Evolutionary conservation across 2,888 invertebrate genomes (phyloP).

Genomic region (Hymenopus coronatus): DNA sequence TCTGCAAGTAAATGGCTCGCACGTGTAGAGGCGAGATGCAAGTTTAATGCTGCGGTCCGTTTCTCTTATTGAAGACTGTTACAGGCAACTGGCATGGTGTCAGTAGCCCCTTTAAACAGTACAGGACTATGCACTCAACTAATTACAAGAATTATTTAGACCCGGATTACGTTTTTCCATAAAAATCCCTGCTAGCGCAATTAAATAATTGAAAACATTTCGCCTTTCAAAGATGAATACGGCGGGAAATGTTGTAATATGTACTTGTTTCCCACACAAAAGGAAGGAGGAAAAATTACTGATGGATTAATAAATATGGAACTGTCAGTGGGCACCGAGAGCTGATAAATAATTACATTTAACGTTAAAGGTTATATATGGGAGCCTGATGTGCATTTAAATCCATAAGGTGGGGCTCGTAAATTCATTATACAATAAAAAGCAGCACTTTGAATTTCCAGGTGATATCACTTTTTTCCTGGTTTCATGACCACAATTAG

Average conservation of each 20-base stretch:
- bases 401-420: not conserved
- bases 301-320: not conserved
- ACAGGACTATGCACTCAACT: not conserved
- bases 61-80: not conserved
- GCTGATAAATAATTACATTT: not conserved
- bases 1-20: not conserved
- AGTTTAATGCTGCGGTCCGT: not conserved
- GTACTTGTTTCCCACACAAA: not conserved
- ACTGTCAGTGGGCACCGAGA: not conserved
- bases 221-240: not conserved
- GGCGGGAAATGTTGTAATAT: not conserved
- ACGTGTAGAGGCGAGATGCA: not conserved
- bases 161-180: not conserved
- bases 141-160: not conserved
- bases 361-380: not conserved
- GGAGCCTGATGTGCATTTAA: not conserved
- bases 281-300: not conserved
- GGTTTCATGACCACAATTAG: not conserved
- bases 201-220: not conserved
- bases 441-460: not conserved
- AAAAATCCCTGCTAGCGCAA: not conserved
- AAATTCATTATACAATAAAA: not conserved
- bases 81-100: not conserved
- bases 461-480: not conserved
- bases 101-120: not conserved